Evolutionary conservation across 2,113 vertebrate species (phyloP).

Genomic region (Enhydra lutris): DNA sequence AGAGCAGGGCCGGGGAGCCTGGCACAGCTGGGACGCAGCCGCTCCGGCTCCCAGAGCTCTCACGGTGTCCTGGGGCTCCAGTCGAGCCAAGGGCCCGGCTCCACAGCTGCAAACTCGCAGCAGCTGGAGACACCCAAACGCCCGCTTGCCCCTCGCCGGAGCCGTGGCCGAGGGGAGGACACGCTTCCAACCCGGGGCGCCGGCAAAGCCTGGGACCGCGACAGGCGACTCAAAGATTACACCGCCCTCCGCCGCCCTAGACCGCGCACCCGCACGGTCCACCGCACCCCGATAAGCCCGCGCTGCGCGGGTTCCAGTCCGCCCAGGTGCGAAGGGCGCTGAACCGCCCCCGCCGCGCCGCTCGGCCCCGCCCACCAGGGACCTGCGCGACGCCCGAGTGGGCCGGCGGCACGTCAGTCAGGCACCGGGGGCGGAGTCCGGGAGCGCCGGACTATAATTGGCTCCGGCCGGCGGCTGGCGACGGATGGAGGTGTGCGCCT

Average conservation of each 20-base stretch:
- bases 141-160: accelerated
- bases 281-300: accelerated
- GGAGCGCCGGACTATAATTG: neutral
- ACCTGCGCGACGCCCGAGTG: constrained; percentile 27
- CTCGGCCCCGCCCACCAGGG: constrained; percentile 15
- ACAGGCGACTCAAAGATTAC: neutral
- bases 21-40: neutral
- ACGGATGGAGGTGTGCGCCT: neutral
- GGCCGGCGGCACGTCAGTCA: constrained; percentile 55
- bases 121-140: neutral
- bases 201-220: neutral
- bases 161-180: neutral
- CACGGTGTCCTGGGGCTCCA: neutral
- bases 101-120: neutral
- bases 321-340: neutral
- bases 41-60: too few species aligned
- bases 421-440: constrained; percentile 30
- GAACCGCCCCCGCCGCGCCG: accelerated
- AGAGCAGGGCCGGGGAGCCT: too few species aligned
- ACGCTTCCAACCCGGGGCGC: neutral
- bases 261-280: accelerated
- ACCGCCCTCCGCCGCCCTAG: neutral
- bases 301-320: accelerated
- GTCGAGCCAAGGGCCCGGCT: neutral
- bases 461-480: accelerated